Evolutionary conservation across 2,888 invertebrate genomes (phyloP).

Genomic region (Ochropacha duplaris): DNA sequence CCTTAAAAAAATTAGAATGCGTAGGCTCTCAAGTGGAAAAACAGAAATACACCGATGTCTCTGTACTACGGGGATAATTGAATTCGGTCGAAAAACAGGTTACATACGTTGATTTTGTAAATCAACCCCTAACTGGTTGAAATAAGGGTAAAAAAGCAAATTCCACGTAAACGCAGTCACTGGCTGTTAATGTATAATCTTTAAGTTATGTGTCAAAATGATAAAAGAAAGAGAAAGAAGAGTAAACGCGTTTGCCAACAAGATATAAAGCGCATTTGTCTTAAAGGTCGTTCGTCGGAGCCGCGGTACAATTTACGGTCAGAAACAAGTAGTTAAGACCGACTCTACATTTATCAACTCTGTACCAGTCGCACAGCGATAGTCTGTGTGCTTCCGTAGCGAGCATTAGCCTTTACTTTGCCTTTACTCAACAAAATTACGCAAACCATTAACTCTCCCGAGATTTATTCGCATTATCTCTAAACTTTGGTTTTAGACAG

Average conservation of each 20-base stretch:
- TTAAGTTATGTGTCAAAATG: background rate
- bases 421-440: background rate
- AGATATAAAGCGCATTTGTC: background rate
- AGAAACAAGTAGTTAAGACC: slow-evolving; percentile 11
- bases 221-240: background rate
- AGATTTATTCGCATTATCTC: background rate
- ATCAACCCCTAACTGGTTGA: too few relatives aligned
- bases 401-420: background rate
- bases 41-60: too few relatives aligned
- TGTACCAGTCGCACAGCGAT: slow-evolving; percentile 3
- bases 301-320: slow-evolving; percentile 15
- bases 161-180: too few relatives aligned
- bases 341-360: slow-evolving; percentile 12
- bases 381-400: background rate
- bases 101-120: too few relatives aligned
- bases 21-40: too few relatives aligned
- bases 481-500: slow-evolving; percentile 1
- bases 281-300: slow-evolving; percentile 7
- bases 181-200: too few relatives aligned
- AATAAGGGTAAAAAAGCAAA: too few relatives aligned
- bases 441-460: background rate
- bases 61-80: too few relatives aligned
- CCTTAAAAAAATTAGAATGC: too few relatives aligned
- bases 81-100: too few relatives aligned
- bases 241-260: background rate